phyloP scores from a whole-genome alignment of 1,140 invertebrate genomes.

The Ips typographus region DNA sequence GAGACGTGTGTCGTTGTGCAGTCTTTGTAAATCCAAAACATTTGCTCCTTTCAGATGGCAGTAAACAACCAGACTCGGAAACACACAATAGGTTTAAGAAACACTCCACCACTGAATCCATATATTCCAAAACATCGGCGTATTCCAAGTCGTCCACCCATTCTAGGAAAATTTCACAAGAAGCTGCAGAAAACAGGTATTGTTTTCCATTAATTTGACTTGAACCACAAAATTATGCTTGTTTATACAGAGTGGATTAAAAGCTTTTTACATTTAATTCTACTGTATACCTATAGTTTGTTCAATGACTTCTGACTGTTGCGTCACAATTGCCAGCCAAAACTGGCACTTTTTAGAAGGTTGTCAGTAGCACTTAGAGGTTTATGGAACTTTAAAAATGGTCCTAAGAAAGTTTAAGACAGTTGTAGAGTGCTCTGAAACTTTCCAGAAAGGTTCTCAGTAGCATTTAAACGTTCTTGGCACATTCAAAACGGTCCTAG shows the following conservation, averaged over 20 bases:
- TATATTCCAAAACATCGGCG: conserved; percentile 43
- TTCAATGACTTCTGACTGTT: too few species aligned
- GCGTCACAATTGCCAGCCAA: too few species aligned
- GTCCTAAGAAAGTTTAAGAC: too few species aligned
- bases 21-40: conserved; percentile 27
- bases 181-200: conserved; percentile 43
- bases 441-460: too few species aligned
- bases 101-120: conserved; percentile 47
- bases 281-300: not conserved
- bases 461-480: too few species aligned
- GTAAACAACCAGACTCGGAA: conserved; percentile 40
- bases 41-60: conserved; percentile 38
- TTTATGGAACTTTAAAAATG: too few species aligned
- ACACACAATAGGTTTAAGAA: conserved; percentile 40
- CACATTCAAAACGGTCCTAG: too few species aligned
- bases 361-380: too few species aligned
- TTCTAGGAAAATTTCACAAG: conserved; percentile 42
- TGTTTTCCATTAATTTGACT: conserved; percentile 12
- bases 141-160: conserved; percentile 20
- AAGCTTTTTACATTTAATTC: not conserved
- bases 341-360: too few species aligned
- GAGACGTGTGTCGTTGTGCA: conserved; percentile 4
- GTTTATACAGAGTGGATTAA: not conserved
- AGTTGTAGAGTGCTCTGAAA: too few species aligned
- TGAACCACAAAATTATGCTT: conserved; percentile 2